Evolutionary conservation across 2,797 vertebrate species (phyloP).

Genomic region (Lacerta agilis): DNA sequence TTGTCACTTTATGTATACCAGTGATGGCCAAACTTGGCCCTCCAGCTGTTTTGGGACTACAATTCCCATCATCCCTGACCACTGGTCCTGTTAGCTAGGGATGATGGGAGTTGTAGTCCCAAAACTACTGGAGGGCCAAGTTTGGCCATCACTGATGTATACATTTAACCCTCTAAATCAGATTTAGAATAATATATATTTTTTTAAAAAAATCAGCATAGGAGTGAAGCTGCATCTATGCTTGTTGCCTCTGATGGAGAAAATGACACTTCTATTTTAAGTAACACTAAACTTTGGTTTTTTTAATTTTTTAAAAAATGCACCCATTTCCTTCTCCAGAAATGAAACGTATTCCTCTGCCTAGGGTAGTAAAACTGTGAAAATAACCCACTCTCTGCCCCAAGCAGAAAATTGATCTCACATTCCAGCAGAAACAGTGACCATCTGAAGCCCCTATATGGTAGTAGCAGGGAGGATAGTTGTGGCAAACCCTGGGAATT

Average conservation of each 20-base stretch:
- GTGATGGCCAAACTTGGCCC: too few species aligned
- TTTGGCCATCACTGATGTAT: too few species aligned
- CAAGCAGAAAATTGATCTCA: conserved; percentile 63
- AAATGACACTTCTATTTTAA: too few species aligned
- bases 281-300: not conserved
- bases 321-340: conserved; percentile 40
- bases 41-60: too few species aligned
- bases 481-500: conserved; percentile 69
- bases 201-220: not conserved
- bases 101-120: too few species aligned
- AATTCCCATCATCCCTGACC: too few species aligned
- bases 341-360: conserved; percentile 49
- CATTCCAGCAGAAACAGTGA: conserved; percentile 49
- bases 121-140: too few species aligned
- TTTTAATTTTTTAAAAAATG: not conserved
- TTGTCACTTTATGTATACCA: not conserved
- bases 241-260: too few species aligned
- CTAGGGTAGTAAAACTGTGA: conserved; percentile 34
- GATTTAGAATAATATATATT: not conserved
- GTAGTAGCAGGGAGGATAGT: conserved; percentile 27
- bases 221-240: not conserved
- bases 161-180: conserved; percentile 22
- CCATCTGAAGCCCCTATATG: conserved; percentile 51
- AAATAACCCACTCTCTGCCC: conserved; percentile 41
- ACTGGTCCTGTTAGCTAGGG: too few species aligned